Evolutionary conservation across 2,113 vertebrate genomes (phyloP), one percentile per base, ranked within the genome.

Genomic region (Malurus cyaneus): DNA sequence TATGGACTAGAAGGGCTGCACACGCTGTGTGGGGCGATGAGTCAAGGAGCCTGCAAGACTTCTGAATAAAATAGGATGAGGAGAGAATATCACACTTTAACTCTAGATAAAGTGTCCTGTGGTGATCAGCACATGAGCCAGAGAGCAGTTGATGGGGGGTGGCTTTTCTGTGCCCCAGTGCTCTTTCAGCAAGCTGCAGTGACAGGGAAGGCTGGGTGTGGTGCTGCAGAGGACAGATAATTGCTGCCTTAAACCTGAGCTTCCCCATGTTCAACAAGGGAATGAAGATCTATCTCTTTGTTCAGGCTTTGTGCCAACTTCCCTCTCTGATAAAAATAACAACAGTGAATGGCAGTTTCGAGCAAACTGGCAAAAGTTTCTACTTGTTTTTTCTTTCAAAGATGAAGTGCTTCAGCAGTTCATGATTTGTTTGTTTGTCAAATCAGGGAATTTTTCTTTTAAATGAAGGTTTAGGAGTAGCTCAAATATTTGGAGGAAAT

Each of bases 301-400:
- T 84, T 86, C 56, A 67, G 83, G 86, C 64, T 59, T 86, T 83
- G 59, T 80, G 73, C 76, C 88, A 94, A 47, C 80, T 96, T 94
- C 76, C 47, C 44, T 83, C 50, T 88, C 29, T 52, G 83, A 84
- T 57, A 77, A 93, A 94, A 91, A 87, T 77, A 92, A 60, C 77
- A 59, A 54, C 8, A 73, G 39, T 9, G 31, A 92, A 70, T 74
- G 69, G 31, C 44, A 70, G 50, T 77, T 95, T 85, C 2, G 1
- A 53, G 87, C n/a, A 80, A 88, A 62, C 66, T 70, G 34, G 39
- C 53, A 70, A 42, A 89, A 80, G 71, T 73, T 86, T 77, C 59
- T 77, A 36, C 85, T 66, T 73, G 26, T 28, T 95, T 91, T 91
- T 93, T 64, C 21, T 77, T 80, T 73, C 36, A 41, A 69, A 93